phyloP scores from a whole-genome alignment of 2,113 vertebrate species.

The Lagenorhynchus albirostris region DNA sequence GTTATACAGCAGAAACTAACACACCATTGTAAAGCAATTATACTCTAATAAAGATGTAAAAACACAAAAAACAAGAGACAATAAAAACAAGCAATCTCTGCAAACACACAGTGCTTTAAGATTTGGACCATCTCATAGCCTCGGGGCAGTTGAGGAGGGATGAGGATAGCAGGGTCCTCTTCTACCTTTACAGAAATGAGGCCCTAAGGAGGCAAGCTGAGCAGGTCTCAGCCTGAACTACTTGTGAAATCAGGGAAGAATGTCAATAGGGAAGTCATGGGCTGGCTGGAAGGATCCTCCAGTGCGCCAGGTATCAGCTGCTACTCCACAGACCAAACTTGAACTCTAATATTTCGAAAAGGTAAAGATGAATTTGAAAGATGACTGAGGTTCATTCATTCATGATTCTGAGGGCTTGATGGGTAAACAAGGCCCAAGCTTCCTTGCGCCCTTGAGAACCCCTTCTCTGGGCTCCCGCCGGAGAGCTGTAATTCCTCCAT shows the following conservation, averaged over 20 bases:
- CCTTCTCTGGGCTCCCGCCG: not conserved
- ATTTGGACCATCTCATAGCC: not conserved
- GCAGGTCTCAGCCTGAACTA: not conserved
- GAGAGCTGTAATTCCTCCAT: not conserved
- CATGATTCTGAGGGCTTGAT: not conserved
- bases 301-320: not conserved
- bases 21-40: no score
- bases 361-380: not conserved
- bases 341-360: not conserved
- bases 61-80: not conserved
- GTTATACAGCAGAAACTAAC: no score
- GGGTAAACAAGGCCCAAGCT: not conserved
- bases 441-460: not conserved
- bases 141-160: not conserved
- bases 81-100: not conserved
- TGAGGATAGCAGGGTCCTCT: not conserved
- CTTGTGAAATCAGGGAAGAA: not conserved
- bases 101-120: not conserved
- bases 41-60: no score
- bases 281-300: not conserved
- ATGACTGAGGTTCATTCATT: not conserved
- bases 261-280: rapidly evolving
- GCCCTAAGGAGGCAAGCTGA: not conserved
- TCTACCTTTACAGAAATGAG: not conserved
- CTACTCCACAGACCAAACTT: not conserved